These are phyloP conservation scores for Patella ulyssiponensis DNA, from an alignment of 2,888 invertebrate genomes.

Conservation along the genomic window DNA sequence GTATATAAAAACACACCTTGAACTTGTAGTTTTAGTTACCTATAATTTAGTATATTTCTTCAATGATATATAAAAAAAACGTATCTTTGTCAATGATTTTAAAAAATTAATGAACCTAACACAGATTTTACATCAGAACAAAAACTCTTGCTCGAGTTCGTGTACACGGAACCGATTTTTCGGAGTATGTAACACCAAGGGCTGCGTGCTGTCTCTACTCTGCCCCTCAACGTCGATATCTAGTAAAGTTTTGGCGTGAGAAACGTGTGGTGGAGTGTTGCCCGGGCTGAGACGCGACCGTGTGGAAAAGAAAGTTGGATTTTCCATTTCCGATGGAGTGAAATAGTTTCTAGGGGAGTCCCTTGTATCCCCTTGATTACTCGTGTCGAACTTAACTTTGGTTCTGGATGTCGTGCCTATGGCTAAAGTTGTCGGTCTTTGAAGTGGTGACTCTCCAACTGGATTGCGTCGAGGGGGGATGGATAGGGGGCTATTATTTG, in stretches of 20 bases:
- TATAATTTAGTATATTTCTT: too few species aligned
- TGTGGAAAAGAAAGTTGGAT: slow-evolving; percentile 82
- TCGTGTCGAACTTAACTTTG: slow-evolving; percentile 36
- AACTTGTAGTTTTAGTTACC: too few species aligned
- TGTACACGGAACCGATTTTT: slow-evolving; percentile 32
- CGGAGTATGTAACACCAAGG: slow-evolving; percentile 50
- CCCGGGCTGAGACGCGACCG: slow-evolving; percentile 76
- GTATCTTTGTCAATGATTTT: slow-evolving; percentile 7
- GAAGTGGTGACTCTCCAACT: slow-evolving; percentile 69
- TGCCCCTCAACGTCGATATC: slow-evolving; percentile 72
- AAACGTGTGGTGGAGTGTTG: slow-evolving; percentile 67
- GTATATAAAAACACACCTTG: too few species aligned
- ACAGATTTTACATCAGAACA: slow-evolving; percentile 40
- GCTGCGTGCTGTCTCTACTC: slow-evolving; percentile 65
- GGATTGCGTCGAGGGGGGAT: slow-evolving; percentile 61
- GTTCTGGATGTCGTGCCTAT: slow-evolving; percentile 72
- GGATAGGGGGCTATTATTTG: slow-evolving; percentile 28
- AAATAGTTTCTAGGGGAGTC: slow-evolving; percentile 31
- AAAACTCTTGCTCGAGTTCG: slow-evolving; percentile 47
- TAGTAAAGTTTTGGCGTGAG: slow-evolving; percentile 67
- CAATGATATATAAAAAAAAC: not conserved
- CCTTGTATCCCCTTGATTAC: slow-evolving; percentile 13
- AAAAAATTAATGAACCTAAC: slow-evolving; percentile 6
- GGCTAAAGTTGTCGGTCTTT: slow-evolving; percentile 78
- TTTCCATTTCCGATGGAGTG: slow-evolving; percentile 44